Evolutionary conservation across 2,797 vertebrate genomes (phyloP), one percentile per base, ranked within the genome.

Genomic region (Momotus momota): DNA sequence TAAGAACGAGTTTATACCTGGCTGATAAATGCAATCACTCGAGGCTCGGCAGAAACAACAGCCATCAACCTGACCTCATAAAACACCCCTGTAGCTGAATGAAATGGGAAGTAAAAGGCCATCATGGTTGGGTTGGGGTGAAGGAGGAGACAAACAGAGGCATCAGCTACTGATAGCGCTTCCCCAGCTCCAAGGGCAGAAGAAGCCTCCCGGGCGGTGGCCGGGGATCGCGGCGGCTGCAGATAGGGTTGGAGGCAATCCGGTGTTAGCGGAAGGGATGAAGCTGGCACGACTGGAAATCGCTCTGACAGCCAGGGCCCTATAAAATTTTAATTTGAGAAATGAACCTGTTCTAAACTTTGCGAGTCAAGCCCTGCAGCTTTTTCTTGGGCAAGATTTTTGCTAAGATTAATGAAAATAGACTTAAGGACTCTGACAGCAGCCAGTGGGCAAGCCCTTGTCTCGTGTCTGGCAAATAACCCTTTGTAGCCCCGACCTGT

Each of bases 251-350:
- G 90, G 20, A 48, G 84, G 77, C 69, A 12, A 6, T 10, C 31
- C 3, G 4, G 20, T 77, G 65, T 43, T 75, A 83, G 90, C 69
- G 61, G 60, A 18, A 38, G 54, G 7, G 82, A 72, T 5, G 83
- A 25, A 54, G 70, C 14, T 62, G 51, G 54, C 35, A 0, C n/a
- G 55, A 9, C 81, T 95, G 93, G 83, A 92, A 67, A 95, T 82
- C 25, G 74, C 40, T 83, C 88, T 94, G 93, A 94, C 95, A 96
- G 88, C 35, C 86, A 67, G 74, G 66, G 51, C 58, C 64, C 45
- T 14, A 82, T 81, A 40, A 77, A 92, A 93, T 80, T 89, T 95
- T 95, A 89, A 91, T 94, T 66, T 91, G 84, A 96, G 92, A 70
- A 74, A 93, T 71, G 88, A 93, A 86, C 84, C 61, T 58, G 86